Evolutionary conservation across 2,797 vertebrate genomes (phyloP).

Genomic region (Psittacula echo): DNA sequence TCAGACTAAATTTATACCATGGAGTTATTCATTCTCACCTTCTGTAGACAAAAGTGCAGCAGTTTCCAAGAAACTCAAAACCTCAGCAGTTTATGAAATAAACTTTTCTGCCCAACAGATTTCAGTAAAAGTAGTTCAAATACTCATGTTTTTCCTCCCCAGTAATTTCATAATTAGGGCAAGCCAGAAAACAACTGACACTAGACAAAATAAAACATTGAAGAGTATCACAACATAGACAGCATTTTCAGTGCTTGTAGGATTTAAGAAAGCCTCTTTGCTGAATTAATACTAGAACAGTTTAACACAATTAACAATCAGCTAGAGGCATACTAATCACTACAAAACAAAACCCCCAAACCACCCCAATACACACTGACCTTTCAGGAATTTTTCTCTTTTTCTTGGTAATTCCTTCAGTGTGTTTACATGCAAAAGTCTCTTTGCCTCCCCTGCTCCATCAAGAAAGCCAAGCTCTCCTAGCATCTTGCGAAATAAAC

Average conservation of each 20-base stretch:
- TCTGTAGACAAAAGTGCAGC: not conserved
- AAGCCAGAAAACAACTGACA: not conserved
- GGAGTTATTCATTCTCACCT: constrained; percentile 2
- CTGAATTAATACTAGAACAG: constrained; percentile 3
- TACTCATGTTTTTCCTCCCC: not conserved
- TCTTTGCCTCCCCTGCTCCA: no score
- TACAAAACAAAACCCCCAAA: not conserved
- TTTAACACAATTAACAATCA: constrained; percentile 40
- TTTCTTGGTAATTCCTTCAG: not conserved
- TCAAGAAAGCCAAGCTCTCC: not conserved
- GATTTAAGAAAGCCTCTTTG: constrained; percentile 42
- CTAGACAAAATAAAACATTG: not conserved
- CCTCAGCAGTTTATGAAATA: not conserved
- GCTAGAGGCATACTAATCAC: not conserved
- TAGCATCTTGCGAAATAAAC: not conserved
- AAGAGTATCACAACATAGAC: not conserved
- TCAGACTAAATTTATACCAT: constrained; percentile 18
- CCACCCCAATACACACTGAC: not conserved
- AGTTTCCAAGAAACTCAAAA: not conserved
- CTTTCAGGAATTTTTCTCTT: not conserved
- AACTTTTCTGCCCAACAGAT: not conserved
- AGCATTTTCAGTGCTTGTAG: not conserved
- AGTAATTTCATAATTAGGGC: not conserved
- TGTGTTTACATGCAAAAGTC: not conserved
- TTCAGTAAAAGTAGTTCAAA: not conserved